phyloP scores from a whole-genome alignment of 2,113 vertebrate species.

The Chionis minor region DNA sequence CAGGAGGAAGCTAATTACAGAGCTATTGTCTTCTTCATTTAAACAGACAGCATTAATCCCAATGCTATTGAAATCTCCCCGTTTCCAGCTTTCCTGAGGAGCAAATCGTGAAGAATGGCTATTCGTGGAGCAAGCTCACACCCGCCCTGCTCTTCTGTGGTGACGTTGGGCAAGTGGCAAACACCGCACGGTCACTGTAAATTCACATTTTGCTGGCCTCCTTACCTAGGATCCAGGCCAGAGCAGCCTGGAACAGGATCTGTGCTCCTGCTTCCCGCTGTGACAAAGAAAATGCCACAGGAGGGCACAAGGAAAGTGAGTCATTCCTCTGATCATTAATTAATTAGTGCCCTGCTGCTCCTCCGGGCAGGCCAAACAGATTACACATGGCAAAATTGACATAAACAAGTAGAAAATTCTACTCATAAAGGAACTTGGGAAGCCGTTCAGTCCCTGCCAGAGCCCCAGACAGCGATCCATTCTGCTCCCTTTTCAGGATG shows the following conservation, averaged over 20 bases:
- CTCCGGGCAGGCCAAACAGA: not conserved
- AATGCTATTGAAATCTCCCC: not conserved
- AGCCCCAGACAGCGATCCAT: not conserved
- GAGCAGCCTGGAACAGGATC: not conserved
- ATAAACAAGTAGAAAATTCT: not conserved
- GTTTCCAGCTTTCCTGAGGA: not conserved
- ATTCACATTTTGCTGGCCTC: not conserved
- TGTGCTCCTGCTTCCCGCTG: slow-evolving; percentile 5
- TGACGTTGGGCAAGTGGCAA: not conserved
- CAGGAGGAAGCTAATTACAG: not conserved
- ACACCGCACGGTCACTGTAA: fast-evolving
- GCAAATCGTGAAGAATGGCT: not conserved
- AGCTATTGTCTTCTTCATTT: not conserved
- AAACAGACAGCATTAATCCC: not conserved
- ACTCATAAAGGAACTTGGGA: not conserved
- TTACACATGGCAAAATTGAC: not conserved
- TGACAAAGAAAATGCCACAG: not conserved
- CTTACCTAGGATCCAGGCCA: not conserved
- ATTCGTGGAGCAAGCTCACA: not conserved
- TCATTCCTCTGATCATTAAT: slow-evolving; percentile 43
- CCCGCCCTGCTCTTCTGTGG: not conserved
- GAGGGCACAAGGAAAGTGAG: slow-evolving; percentile 35
- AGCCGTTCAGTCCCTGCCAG: not conserved
- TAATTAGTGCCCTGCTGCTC: slow-evolving; percentile 53
- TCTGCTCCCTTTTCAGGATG: not conserved